phyloP scores from a whole-genome alignment of 2,888 invertebrate species.

The Eustalomyia histrio region DNA sequence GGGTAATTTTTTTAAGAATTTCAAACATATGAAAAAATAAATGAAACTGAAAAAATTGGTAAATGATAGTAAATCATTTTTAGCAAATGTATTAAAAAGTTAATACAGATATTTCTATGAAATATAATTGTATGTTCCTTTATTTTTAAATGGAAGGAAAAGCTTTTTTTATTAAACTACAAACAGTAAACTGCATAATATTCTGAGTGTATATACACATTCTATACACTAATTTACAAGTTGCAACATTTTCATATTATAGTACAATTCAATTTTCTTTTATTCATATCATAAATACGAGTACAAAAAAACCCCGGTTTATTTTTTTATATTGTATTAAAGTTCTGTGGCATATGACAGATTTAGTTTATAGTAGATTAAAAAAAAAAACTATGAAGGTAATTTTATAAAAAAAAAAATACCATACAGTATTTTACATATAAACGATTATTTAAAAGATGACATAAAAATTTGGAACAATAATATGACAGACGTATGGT shows the following conservation, averaged over 20 bases:
- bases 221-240: neutral
- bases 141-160: no score
- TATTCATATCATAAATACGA: neutral
- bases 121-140: no score
- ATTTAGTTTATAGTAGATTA: neutral
- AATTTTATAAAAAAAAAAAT: neutral
- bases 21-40: no score
- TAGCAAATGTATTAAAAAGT: no score
- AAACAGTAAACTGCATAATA: no score
- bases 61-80: no score
- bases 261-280: neutral
- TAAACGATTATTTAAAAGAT: neutral
- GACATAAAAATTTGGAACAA: neutral
- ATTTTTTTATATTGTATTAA: neutral
- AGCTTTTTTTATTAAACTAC: no score
- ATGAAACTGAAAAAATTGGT: no score
- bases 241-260: neutral
- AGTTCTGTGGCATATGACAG: slow-evolving; percentile 14
- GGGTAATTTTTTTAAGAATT: no score
- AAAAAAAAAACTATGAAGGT: neutral
- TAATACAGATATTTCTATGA: no score
- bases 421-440: neutral
- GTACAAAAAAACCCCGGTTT: slow-evolving; percentile 3
- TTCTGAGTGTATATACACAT: neutral
- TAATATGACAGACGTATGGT: neutral